Percentiles rank a stretch among this genome's conserved stretches.
These are phyloP conservation scores for Timandra comae DNA, from an alignment of 2,888 invertebrate species.

Conservation along the genomic window DNA sequence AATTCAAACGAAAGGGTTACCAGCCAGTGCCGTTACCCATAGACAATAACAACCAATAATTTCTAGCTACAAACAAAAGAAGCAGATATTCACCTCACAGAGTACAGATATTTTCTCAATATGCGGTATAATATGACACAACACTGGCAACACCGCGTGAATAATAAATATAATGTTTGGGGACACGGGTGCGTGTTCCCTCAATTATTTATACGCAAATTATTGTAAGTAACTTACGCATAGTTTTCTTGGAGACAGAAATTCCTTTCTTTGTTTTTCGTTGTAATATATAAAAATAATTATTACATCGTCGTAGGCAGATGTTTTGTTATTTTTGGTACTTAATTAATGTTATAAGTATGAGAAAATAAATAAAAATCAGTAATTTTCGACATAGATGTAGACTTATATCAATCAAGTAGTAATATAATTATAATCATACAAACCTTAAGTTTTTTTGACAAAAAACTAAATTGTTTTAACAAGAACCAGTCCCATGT, in stretches of 20 bases:
- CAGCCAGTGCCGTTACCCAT: slow-evolving; percentile 11
- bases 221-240: slow-evolving; percentile 55
- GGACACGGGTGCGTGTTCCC: slow-evolving; percentile 49
- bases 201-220: slow-evolving; percentile 73
- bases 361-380: no score
- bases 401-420: no score
- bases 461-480: no score
- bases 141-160: slow-evolving; percentile 65
- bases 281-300: no score
- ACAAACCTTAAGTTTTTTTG: no score
- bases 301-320: no score
- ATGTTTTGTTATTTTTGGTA: no score
- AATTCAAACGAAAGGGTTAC: slow-evolving; percentile 17
- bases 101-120: slow-evolving; percentile 65
- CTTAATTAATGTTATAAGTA: no score
- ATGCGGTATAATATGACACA: slow-evolving; percentile 71
- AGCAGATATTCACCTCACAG: slow-evolving; percentile 53
- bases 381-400: no score
- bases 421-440: no score
- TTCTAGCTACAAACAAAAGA: slow-evolving; percentile 25
- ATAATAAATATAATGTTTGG: slow-evolving; percentile 65
- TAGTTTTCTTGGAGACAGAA: slow-evolving; percentile 26
- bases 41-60: slow-evolving; percentile 23
- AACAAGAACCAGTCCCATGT: no score
- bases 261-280: slow-evolving; percentile 8